phyloP scores from a whole-genome alignment of 2,888 invertebrate genomes.

The Acleris sparsana region DNA sequence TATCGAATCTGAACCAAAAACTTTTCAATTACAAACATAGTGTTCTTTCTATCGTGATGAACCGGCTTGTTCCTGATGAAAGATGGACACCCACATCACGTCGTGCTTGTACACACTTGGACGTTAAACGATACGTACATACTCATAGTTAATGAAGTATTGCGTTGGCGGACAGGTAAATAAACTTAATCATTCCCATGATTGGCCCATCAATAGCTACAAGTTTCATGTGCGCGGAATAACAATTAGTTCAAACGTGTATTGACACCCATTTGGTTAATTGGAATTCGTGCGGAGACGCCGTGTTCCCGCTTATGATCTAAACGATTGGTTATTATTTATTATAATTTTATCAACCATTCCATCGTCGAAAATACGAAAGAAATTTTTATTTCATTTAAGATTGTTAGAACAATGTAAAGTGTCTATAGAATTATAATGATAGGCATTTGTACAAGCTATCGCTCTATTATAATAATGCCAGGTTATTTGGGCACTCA shows the following conservation, averaged over 20 bases:
- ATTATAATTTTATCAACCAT: conserved; percentile 50
- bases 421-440: no score
- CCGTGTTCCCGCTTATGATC: conserved; percentile 48
- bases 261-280: conserved; percentile 58
- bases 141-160: conserved; percentile 52
- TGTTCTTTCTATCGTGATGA: conserved; percentile 65
- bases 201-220: conserved; percentile 56
- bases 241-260: conserved; percentile 55
- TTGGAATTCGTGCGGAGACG: conserved; percentile 55
- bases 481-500: neutral
- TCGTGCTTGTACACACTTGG: conserved; percentile 42
- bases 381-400: neutral
- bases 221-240: conserved; percentile 40
- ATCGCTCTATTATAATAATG: no score
- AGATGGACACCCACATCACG: conserved; percentile 67
- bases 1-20: conserved; percentile 59
- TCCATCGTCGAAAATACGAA: conserved; percentile 44
- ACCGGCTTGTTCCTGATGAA: conserved; percentile 66
- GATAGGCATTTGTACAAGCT: no score
- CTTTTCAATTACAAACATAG: conserved; percentile 67
- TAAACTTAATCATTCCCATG: conserved; percentile 64
- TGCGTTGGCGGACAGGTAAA: conserved; percentile 70
- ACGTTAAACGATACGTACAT: conserved; percentile 38
- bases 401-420: no score
- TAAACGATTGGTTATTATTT: conserved; percentile 56